Evolutionary conservation across 1,140 invertebrate species (phyloP), one percentile per base, ranked within the genome.

Genomic region (Vanessa atalanta): DNA sequence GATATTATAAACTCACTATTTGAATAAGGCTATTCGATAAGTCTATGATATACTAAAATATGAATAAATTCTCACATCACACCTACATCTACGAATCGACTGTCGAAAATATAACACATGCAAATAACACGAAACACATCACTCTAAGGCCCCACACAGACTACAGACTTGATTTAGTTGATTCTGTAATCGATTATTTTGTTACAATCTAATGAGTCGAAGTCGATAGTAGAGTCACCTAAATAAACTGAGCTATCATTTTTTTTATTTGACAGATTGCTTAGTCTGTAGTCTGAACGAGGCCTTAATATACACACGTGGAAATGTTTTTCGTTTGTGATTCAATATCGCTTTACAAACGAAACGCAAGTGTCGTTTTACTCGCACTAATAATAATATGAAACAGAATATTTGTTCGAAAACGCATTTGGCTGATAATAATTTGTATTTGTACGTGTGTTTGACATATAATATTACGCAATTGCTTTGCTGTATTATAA

Each of bases 31-130:
- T 66, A 66, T 43, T 13, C 11, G 20, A 63, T 63, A 50, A 50
- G 3, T 63, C 20, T 70, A 70, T 57, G 23, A 2, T 72, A 65
- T 15, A 26, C 43, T 67, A 61, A 60, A 57, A 65, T 65, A 75
- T n/a, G 43, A 50, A 65, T 75, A 70, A 75, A 65, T 65, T 75
- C 43, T 70, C 66, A 75, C 67, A 70, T 70, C 47, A 70, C 67
- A 23, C 63, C 67, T 68, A 73, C 57, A 63, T 23, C 72, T 67
- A 73, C 47, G 9, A 47, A n/a, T 63, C n/a, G 48, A 23, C 15
- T 47, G n/a, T 31, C 14, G 8, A 13, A 23, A 61, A 61, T 7
- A 26, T 43, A 2, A 57, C 55, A 57, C 23, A 15, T 15, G 26
- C 57, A 61, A 61, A 37, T 61, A 61, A 15, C 14, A 15, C 26